phyloP scores from a whole-genome alignment of 1,140 invertebrate genomes.

The Nasonia longicornis region DNA sequence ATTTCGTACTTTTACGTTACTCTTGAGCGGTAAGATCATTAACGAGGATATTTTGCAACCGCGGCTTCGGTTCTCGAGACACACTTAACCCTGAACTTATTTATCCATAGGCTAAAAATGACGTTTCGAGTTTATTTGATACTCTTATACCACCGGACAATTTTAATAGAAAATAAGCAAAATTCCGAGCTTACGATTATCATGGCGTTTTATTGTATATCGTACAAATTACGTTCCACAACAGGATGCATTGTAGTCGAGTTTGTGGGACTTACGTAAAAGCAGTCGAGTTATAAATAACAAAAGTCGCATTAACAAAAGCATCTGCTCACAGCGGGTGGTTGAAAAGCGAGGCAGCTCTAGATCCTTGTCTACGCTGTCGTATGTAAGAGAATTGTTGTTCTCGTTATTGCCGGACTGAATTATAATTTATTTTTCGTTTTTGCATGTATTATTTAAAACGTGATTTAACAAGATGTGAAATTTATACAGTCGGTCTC shows the following conservation, averaged over 20 bases:
- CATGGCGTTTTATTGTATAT: neutral
- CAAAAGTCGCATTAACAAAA: constrained; percentile 17
- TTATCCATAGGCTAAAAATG: neutral
- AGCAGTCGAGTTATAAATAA: neutral
- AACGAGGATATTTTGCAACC: constrained; percentile 27
- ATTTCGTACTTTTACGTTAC: constrained; percentile 3
- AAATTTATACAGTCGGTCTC: no score
- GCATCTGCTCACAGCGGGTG: constrained; percentile 31
- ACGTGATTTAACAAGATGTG: no score
- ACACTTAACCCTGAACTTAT: constrained; percentile 24
- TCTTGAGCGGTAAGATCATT: constrained; percentile 10
- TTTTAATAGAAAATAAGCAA: neutral
- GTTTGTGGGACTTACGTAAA: neutral
- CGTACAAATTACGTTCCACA: neutral
- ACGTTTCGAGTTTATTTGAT: neutral
- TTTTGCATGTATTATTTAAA: no score
- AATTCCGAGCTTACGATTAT: neutral
- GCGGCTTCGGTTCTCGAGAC: neutral
- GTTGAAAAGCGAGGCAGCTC: constrained; percentile 5
- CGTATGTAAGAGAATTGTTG: neutral
- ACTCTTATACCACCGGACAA: neutral
- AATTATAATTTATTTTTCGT: neutral
- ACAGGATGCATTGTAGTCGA: neutral
- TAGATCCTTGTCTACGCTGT: constrained; percentile 12
- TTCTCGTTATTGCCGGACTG: neutral